Evolutionary conservation across 2,797 vertebrate species (phyloP).

Genomic region (Acanthis flammea): DNA sequence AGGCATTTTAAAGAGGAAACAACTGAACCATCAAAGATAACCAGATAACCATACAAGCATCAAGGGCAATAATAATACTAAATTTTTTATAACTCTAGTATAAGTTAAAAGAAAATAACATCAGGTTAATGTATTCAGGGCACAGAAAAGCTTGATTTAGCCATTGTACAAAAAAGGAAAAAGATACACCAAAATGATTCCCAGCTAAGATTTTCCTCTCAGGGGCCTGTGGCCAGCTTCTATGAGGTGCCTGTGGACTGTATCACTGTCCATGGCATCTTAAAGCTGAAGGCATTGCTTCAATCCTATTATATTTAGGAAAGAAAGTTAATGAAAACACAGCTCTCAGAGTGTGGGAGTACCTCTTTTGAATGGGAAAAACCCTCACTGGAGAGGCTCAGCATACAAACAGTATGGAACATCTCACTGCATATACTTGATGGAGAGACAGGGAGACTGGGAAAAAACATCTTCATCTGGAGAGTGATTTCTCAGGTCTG

Average conservation of each 20-base stretch:
- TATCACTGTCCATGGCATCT: background rate
- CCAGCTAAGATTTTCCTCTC: background rate
- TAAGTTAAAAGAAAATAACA: background rate
- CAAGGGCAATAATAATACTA: background rate
- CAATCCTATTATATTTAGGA: background rate
- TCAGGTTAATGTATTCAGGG: background rate
- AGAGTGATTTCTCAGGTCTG: background rate
- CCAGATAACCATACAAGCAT: background rate
- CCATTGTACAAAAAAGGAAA: background rate
- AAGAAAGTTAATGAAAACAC: background rate
- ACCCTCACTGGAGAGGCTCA: background rate
- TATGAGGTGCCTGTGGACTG: background rate
- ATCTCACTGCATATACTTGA: background rate
- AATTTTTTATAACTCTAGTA: background rate
- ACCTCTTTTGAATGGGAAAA: background rate
- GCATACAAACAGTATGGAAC: background rate
- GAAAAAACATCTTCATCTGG: background rate
- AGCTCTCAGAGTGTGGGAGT: background rate
- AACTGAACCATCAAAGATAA: background rate
- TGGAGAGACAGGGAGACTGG: background rate
- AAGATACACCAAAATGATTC: background rate
- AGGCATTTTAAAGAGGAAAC: background rate
- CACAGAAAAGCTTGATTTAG: background rate
- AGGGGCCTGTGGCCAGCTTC: background rate
- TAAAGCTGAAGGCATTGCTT: background rate